Evolutionary conservation across 2,797 vertebrate species (phyloP).

Genomic region (Epinephelus coioides): DNA sequence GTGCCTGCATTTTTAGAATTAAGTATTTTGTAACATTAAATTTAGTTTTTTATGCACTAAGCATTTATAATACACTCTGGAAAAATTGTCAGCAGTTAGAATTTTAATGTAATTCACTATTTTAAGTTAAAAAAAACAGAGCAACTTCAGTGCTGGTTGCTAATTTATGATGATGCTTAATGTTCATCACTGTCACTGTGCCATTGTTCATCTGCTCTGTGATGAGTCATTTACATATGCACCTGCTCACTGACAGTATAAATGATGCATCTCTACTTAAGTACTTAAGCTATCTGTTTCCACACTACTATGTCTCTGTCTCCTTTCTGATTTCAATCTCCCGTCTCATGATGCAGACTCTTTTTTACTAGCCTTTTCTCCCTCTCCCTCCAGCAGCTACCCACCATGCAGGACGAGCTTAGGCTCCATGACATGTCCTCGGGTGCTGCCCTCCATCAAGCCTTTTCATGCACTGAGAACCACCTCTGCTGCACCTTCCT

Average conservation of each 20-base stretch:
- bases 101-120: not conserved
- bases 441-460: slow-evolving; percentile 61
- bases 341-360: slow-evolving; percentile 46
- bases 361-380: not conserved
- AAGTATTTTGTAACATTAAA: not conserved
- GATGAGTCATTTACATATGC: slow-evolving; percentile 35
- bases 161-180: not conserved
- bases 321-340: slow-evolving; percentile 55
- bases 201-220: slow-evolving; percentile 25
- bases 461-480: slow-evolving; percentile 63
- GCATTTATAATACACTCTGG: not conserved
- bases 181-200: slow-evolving; percentile 5
- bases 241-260: slow-evolving; percentile 38
- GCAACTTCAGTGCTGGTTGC: not conserved
- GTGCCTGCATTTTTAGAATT: not conserved
- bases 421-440: slow-evolving; percentile 64
- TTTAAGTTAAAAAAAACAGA: not conserved
- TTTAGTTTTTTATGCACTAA: not conserved
- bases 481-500: not conserved
- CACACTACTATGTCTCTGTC: slow-evolving; percentile 26
- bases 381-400: slow-evolving; percentile 29
- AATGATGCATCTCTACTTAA: slow-evolving; percentile 65
- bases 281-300: slow-evolving; percentile 64
- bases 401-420: slow-evolving; percentile 77
- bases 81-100: not conserved